Base-by-base conservation (phyloP, 2,797 vertebrate species). In the Gambusia yucatana region DNA sequence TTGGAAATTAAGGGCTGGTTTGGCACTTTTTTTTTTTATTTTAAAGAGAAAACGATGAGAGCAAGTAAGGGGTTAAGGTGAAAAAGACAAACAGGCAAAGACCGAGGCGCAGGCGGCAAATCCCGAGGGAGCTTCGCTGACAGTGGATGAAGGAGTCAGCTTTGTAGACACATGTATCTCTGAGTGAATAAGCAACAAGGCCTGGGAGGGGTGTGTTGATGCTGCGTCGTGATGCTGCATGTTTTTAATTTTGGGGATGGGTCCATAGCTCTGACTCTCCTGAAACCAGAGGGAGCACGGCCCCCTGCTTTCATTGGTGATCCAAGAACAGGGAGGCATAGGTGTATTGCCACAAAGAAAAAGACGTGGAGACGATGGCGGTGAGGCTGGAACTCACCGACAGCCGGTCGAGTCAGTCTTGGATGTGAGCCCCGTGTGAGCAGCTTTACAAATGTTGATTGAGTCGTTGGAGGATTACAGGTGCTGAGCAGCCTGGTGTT, bases 401-500 rank as follows among this genome's bases (percentile, higher is more conserved):
- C 86, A 83, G 89, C 80, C 22, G 43, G 79, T 86, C 81, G 87
- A 87, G 85, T 93, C 88, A 75, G 72, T 90, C 86, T 82, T 87
- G 86, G 84, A 89, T 44, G 22, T 25, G 3, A 88, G 84, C 84
- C 91, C 91, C 84, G 76, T 89, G 84, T 89, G 91, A 87, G 76
- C 88, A 83, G 90, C 90, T 94, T 93, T 92, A 91, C 88, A 92
- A 94, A 91, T 94, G 93, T 94, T 95, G 94, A 95, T 93, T 92
- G 90, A 95, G 90, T 90, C 85, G 89, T 92, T 77, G 91, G 85
- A 87, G 86, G 89, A 93, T 93, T 91, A 89, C 86, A 92, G 90
- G 90, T 91, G 90, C 89, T 78, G 85, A 90, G 88, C 88, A 81
- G 89, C 84, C 88, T 90, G 88, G 78, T 94, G 88, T 88, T 89